phyloP scores from a whole-genome alignment of 2,797 vertebrate species.

The Thamnophis elegans region DNA sequence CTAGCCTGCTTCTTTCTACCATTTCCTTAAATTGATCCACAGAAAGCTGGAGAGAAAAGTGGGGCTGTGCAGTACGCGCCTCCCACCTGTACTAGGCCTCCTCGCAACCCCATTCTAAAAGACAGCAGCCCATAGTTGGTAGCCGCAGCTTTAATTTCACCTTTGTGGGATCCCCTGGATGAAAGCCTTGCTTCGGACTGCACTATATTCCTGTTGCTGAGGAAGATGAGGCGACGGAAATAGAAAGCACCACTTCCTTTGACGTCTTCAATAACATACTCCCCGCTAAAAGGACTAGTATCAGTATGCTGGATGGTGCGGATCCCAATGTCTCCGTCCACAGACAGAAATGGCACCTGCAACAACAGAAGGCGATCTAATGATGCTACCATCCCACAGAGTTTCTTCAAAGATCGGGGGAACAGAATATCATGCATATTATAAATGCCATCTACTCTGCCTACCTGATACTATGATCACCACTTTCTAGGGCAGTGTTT shows the following conservation, averaged over 20 bases:
- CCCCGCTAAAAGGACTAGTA: slow-evolving; percentile 83
- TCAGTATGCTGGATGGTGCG: slow-evolving; percentile 79
- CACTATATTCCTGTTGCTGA: slow-evolving; percentile 85
- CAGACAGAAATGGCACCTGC: slow-evolving; percentile 93
- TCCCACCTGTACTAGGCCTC: background rate
- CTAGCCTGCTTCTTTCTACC: background rate
- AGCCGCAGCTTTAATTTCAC: slow-evolving; percentile 26
- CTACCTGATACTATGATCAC: background rate
- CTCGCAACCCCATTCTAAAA: background rate
- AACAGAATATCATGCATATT: background rate
- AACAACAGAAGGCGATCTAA: background rate
- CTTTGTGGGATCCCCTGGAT: slow-evolving; percentile 52
- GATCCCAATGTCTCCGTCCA: slow-evolving; percentile 89
- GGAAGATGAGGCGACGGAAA: slow-evolving; percentile 89
- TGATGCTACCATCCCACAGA: background rate
- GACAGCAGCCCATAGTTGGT: background rate
- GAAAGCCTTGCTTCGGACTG: slow-evolving; percentile 90
- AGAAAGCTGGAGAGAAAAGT: background rate
- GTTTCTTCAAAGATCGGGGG: background rate
- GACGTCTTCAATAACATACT: slow-evolving; percentile 90
- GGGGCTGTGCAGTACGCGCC: background rate
- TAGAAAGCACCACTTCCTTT: slow-evolving; percentile 82
- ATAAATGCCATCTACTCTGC: background rate
- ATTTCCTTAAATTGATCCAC: background rate
- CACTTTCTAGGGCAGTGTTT: background rate